Evolutionary conservation across 2,888 invertebrate genomes (phyloP).

Genomic region (Monopis laevigella): DNA sequence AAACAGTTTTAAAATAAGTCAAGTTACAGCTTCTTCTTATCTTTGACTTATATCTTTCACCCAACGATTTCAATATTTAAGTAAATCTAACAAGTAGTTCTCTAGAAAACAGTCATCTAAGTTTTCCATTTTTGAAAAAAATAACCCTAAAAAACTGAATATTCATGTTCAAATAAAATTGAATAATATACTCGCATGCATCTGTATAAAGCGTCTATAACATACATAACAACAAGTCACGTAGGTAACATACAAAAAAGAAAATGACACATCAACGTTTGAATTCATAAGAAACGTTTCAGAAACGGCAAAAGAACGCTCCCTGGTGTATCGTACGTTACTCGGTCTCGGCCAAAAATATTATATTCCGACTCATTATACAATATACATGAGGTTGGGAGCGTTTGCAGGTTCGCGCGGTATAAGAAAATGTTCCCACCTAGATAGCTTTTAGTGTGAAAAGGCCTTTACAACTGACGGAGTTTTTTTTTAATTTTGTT

Average conservation of each 20-base stretch:
- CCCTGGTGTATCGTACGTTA: conserved; percentile 5
- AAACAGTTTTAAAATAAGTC: too few relatives aligned
- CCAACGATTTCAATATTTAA: too few relatives aligned
- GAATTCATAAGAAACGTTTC: background rate
- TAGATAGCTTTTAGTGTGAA: background rate
- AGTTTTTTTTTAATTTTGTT: background rate
- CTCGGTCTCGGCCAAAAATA: conserved; percentile 1
- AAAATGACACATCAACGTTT: conserved; percentile 1
- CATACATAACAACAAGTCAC: too few relatives aligned
- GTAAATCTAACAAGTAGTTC: too few relatives aligned
- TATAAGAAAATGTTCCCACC: conserved; percentile 8
- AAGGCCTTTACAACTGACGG: background rate
- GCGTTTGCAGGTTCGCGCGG: conserved; percentile 10
- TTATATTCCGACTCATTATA: conserved; percentile 1
- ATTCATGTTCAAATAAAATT: too few relatives aligned
- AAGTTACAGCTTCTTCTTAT: too few relatives aligned
- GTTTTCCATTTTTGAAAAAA: too few relatives aligned
- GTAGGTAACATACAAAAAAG: background rate
- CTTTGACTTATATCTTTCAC: too few relatives aligned
- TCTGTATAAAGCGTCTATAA: too few relatives aligned
- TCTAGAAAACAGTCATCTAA: too few relatives aligned
- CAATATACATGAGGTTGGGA: conserved; percentile 12
- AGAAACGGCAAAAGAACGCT: background rate
- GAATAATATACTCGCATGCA: too few relatives aligned
- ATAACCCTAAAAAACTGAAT: too few relatives aligned